Conservation (phyloP, 2,888 invertebrate species). For the Lasioglossum villosulum region DNA sequence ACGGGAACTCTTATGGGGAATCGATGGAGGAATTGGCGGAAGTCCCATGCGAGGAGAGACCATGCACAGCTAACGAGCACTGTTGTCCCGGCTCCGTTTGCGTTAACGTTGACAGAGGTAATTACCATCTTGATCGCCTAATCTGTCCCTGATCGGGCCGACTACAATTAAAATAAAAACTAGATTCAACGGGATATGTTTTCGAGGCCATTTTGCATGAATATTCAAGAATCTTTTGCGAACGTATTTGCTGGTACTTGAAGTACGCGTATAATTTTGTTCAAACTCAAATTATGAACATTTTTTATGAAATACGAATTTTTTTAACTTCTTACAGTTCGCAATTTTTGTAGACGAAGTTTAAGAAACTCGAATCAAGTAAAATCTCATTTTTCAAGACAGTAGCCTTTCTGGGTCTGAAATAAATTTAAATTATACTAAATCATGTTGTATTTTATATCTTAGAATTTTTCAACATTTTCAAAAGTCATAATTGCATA, state of each 20-base stretch:
- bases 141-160: not conserved
- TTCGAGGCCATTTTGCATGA: not conserved
- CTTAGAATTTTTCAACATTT: no score
- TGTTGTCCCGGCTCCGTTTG: conserved; percentile 94
- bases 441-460: no score
- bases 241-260: not conserved
- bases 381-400: no score
- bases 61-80: conserved; percentile 91
- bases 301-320: no score
- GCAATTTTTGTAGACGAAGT: no score
- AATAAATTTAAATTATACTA: no score
- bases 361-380: no score
- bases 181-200: not conserved
- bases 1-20: conserved; percentile 82
- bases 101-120: conserved; percentile 88
- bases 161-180: not conserved
- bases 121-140: conserved; percentile 61
- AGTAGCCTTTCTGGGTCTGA: no score
- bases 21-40: conserved; percentile 85
- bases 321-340: no score
- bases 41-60: conserved; percentile 91
- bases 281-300: not conserved
- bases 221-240: not conserved
- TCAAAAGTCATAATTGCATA: no score
- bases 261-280: not conserved